Evolutionary conservation across 2,797 vertebrate genomes (phyloP).

Genomic region (Scolopax bukidnonensis): DNA sequence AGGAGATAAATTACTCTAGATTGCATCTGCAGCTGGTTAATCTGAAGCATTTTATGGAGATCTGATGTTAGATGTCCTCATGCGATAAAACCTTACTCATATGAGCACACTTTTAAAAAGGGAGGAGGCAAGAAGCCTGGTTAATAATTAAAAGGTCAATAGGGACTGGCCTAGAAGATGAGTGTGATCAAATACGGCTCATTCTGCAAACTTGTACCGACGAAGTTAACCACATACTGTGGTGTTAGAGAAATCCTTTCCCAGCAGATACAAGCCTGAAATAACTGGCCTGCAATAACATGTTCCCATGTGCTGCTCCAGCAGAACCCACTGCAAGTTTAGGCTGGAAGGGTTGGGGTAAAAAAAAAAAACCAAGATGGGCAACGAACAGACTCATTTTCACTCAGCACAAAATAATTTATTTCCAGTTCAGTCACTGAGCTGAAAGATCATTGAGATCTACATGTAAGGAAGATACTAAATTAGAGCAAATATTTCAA

Average conservation of each 20-base stretch:
- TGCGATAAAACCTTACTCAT: neutral
- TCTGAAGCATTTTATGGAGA: neutral
- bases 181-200: neutral
- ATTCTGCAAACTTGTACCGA: neutral
- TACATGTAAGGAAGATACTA: neutral
- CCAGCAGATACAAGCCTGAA: neutral
- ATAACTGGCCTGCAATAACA: neutral
- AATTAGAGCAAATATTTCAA: neutral
- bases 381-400: neutral
- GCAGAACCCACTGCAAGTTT: neutral
- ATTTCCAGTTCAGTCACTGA: neutral
- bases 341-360: neutral
- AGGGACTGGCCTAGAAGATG: neutral
- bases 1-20: neutral
- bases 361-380: neutral
- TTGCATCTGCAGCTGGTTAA: neutral
- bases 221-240: fast-evolving
- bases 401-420: neutral
- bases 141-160: neutral
- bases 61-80: neutral
- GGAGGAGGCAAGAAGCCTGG: neutral
- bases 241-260: neutral
- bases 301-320: neutral
- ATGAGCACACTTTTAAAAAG: neutral
- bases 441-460: neutral